Evolutionary conservation across 2,888 invertebrate genomes (phyloP).

Genomic region (Rhagonycha lutea): DNA sequence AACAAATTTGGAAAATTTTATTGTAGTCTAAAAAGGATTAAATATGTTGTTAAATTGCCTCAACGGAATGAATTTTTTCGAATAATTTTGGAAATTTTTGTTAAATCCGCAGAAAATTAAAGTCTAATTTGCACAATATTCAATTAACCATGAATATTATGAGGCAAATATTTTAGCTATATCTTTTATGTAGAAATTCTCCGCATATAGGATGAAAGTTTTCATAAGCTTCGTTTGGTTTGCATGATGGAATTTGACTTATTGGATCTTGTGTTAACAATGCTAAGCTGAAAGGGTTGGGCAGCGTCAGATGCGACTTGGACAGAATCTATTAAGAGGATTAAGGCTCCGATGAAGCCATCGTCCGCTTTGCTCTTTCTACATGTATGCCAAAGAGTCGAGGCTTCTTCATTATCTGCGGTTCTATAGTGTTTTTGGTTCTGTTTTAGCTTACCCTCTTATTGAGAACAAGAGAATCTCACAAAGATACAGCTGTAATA

Average conservation of each 20-base stretch:
- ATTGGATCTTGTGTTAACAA: conserved; percentile 56
- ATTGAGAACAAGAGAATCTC: conserved; percentile 16
- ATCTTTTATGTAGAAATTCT: conserved; percentile 25
- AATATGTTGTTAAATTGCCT: not conserved
- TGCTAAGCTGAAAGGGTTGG: conserved; percentile 55
- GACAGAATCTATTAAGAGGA: conserved; percentile 59
- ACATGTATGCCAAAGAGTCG: conserved; percentile 41
- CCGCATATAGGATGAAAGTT: conserved; percentile 25
- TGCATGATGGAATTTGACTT: conserved; percentile 47
- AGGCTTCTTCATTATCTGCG: conserved; percentile 53
- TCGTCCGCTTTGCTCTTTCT: conserved; percentile 38
- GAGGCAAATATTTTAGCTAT: conserved; percentile 9
- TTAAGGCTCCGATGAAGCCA: conserved; percentile 55
- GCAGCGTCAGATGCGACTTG: conserved; percentile 51
- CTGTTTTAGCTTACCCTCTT: conserved; percentile 21
- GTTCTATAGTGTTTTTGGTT: conserved; percentile 36
- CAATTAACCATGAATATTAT: not conserved
- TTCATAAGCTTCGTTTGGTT: conserved; percentile 32
- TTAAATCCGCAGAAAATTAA: not conserved
- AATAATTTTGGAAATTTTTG: not conserved
- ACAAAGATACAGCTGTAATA: conserved; percentile 23
- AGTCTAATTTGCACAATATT: not conserved
- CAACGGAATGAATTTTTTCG: not conserved
- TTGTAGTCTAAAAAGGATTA: not conserved
- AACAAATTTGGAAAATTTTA: too few species aligned